A percentile compares a stretch with the other conserved stretches of the same genome.
phyloP scores from a whole-genome alignment of 1,140 invertebrate species.

The Drosophila insularis region DNA sequence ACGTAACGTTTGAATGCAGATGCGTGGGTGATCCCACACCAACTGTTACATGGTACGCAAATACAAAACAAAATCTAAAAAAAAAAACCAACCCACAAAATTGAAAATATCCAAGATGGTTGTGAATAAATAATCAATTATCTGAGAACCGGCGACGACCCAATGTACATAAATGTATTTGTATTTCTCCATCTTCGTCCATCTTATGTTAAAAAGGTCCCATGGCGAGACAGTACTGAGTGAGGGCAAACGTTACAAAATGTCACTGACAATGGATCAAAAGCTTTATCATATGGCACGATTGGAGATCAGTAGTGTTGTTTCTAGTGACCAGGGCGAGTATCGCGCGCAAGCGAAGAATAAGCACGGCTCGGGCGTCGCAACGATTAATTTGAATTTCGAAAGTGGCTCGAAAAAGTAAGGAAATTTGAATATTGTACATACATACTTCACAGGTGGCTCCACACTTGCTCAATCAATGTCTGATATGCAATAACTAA shows the following conservation, averaged over 20 bases:
- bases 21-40: conserved; percentile 97
- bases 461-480: conserved; percentile 25
- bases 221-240: conserved; percentile 91
- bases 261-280: conserved; percentile 91
- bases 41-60: conserved; percentile 91
- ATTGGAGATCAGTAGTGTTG: conserved; percentile 92
- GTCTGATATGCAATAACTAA: conserved; percentile 20
- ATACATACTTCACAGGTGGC: conserved; percentile 3
- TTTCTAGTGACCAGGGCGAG: conserved; percentile 93
- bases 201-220: conserved; percentile 86
- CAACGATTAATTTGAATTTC: conserved; percentile 98
- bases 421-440: conserved; percentile 69
- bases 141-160: no score
- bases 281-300: conserved; percentile 94
- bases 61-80: neutral
- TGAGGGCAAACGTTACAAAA: conserved; percentile 90
- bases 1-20: conserved; percentile 97
- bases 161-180: neutral
- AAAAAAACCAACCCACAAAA: conserved; percentile 10
- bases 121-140: conserved; percentile 1
- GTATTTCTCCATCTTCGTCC: conserved; percentile 3
- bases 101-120: conserved; percentile 1
- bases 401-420: conserved; percentile 95
- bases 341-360: conserved; percentile 97
- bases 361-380: conserved; percentile 94